Evolutionary conservation across 2,797 vertebrate genomes (phyloP), one percentile per base, ranked within the genome.

Genomic region (Cephalopachus bancanus): DNA sequence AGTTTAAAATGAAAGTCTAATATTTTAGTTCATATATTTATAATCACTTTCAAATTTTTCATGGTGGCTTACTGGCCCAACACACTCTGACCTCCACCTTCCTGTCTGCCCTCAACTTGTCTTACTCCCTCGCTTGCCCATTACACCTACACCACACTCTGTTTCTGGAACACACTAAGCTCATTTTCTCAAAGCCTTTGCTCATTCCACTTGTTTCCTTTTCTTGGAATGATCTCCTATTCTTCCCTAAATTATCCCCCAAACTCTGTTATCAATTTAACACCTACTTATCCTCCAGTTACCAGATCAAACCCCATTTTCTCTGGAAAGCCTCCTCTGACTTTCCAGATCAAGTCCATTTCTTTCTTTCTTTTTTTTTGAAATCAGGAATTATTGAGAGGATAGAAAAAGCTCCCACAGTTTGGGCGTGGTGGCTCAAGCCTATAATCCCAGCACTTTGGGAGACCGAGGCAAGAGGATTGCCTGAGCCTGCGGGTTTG

Each of bases 81-180:
- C 51, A 33, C 26, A 71, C 16, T 49, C 59, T 72, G 51, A 67
- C 7, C 15, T 14, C 53, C 24, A 24, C n/a, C 1, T 92, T 16
- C 30, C 37, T 53, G 24, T 80, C 22, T 57, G 30, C 19, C 17
- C 7, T 85, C 30, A 67, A 17, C 24, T 59, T 83, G 24, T 89
- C 79, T 93, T 83, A 55, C 49, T 72, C 55, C 85, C 22, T 19
- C 24, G 16, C n/a, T 89, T 93, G 10, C 20, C 65, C 51, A 92
- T 87, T 93, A 24, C 12, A 30, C 24, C 62, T 92, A 97, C 89
- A 60, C 8, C 10, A 62, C 49, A 79, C 3, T 69, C 76, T 37
- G 4, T 71, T 91, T 72, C 49, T 96, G 62, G 37, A 87, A 87
- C 22, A 93, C 78, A 94, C 3, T 15, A 89, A 94, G 53, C 33